These are phyloP conservation scores for Sorex maritimensis DNA, from an alignment of 2,797 vertebrate species.

Conservation along the genomic window DNA sequence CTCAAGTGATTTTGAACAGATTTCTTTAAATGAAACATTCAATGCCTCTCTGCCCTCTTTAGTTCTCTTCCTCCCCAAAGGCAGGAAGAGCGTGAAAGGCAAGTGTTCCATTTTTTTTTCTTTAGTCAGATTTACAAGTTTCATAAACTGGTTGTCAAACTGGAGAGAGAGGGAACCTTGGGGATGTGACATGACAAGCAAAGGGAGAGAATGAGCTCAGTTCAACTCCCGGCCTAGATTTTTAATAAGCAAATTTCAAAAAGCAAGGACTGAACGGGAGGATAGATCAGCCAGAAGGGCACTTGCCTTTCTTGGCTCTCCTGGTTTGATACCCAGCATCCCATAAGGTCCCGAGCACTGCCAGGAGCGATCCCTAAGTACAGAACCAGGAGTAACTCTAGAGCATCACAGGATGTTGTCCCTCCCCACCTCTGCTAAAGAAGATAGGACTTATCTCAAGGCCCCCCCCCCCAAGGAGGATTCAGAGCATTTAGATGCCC, in stretches of 20 bases:
- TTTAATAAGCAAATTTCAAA: background rate
- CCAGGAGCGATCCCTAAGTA: too few relatives aligned
- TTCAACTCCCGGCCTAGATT: background rate
- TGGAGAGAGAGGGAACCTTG: background rate
- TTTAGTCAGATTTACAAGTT: conserved; percentile 45
- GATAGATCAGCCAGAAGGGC: background rate
- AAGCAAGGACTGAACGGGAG: background rate
- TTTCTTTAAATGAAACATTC: conserved; percentile 64
- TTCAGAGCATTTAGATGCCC: background rate
- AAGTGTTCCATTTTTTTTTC: conserved; percentile 43
- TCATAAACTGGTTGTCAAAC: conserved; percentile 15
- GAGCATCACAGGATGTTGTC: too few relatives aligned
- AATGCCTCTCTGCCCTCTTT: conserved; percentile 62
- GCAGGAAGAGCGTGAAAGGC: conserved; percentile 56
- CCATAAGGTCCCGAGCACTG: too few relatives aligned
- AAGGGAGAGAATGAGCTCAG: background rate
- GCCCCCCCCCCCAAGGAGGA: too few relatives aligned
- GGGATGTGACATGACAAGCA: background rate
- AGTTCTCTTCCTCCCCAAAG: background rate
- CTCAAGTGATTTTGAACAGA: conserved; percentile 69
- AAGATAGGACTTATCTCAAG: too few relatives aligned
- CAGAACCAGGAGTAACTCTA: too few relatives aligned
- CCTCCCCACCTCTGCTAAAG: too few relatives aligned
- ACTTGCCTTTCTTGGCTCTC: too few relatives aligned
- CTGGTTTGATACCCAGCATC: too few relatives aligned